Evolutionary conservation across 2,113 vertebrate genomes (phyloP).

Genomic region (Chloroceryle aenea): DNA sequence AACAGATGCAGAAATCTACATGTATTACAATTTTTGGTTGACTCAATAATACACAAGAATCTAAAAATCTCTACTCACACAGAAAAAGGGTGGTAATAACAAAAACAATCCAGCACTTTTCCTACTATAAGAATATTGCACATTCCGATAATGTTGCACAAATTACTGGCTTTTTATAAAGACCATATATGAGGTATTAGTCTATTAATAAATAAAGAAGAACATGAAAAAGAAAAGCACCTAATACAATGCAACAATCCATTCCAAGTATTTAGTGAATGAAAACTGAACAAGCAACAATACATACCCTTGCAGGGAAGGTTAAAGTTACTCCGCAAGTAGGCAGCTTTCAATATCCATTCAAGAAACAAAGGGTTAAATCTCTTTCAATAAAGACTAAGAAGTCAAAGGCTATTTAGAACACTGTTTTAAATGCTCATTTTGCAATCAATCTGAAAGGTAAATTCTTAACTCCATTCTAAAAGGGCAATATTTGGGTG

Average conservation of each 20-base stretch:
- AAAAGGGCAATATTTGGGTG: not conserved
- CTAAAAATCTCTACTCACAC: slow-evolving; percentile 52
- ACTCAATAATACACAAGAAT: slow-evolving; percentile 60
- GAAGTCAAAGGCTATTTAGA: slow-evolving; percentile 18
- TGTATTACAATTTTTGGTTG: not conserved
- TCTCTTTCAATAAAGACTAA: not conserved
- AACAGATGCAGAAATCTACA: slow-evolving; percentile 41
- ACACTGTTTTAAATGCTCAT: slow-evolving; percentile 22
- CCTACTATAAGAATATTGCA: slow-evolving; percentile 80
- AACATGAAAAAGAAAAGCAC: slow-evolving; percentile 55
- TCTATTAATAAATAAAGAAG: slow-evolving; percentile 78
- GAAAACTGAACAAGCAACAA: slow-evolving; percentile 51
- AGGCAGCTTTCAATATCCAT: slow-evolving; percentile 58
- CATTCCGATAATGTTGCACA: slow-evolving; percentile 72
- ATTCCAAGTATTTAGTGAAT: slow-evolving; percentile 34
- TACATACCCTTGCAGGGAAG: not conserved
- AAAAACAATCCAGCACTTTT: slow-evolving; percentile 46
- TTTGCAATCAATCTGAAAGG: slow-evolving; percentile 5
- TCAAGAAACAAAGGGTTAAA: not conserved
- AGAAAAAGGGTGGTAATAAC: slow-evolving; percentile 46
- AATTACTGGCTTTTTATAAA: slow-evolving; percentile 78
- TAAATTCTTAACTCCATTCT: not conserved
- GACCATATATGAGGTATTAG: slow-evolving; percentile 81
- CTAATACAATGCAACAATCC: slow-evolving; percentile 47
- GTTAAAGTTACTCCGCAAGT: slow-evolving; percentile 40